These are phyloP conservation scores for Dasysyrphus tricinctus DNA, from an alignment of 2,888 invertebrate genomes.

Conservation along the genomic window DNA sequence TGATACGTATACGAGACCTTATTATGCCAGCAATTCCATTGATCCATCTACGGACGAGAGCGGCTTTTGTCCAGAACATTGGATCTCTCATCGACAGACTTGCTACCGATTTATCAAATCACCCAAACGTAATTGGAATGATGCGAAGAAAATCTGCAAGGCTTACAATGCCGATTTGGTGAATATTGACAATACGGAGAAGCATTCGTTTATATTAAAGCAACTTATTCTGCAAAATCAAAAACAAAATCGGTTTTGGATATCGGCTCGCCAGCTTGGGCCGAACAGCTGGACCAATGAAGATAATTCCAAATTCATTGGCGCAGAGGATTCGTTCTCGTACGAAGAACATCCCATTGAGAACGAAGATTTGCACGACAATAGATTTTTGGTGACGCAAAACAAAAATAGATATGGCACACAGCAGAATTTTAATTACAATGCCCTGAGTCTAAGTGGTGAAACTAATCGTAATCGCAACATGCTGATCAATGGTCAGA, in stretches of 20 bases:
- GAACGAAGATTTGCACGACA: conserved; percentile 82
- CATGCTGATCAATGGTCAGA: conserved; percentile 77
- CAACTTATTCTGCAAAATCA: conserved; percentile 93
- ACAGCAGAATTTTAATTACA: conserved; percentile 45
- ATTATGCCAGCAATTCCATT: conserved; percentile 77
- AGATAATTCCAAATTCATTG: conserved; percentile 91
- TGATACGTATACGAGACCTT: conserved; percentile 58
- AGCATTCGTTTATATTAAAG: conserved; percentile 93
- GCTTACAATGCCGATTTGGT: conserved; percentile 92
- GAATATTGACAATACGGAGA: conserved; percentile 91
- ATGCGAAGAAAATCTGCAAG: conserved; percentile 93
- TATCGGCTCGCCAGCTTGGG: conserved; percentile 90
- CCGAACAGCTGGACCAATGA: conserved; percentile 93
- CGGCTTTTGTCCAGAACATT: conserved; percentile 91
- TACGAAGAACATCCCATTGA: conserved; percentile 85
- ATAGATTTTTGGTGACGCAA: conserved; percentile 79
- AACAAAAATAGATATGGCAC: conserved; percentile 75
- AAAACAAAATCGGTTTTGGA: conserved; percentile 93
- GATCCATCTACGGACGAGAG: conserved; percentile 81
- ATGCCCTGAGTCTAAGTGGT: conserved; percentile 59
- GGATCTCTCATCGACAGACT: conserved; percentile 91
- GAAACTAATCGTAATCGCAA: conserved; percentile 79
- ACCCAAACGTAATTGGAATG: conserved; percentile 90
- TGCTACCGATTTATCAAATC: conserved; percentile 96
- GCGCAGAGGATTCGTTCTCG: conserved; percentile 92